Conservation (phyloP, 2,113 vertebrate species). For the Meleagris gallopavo region DNA sequence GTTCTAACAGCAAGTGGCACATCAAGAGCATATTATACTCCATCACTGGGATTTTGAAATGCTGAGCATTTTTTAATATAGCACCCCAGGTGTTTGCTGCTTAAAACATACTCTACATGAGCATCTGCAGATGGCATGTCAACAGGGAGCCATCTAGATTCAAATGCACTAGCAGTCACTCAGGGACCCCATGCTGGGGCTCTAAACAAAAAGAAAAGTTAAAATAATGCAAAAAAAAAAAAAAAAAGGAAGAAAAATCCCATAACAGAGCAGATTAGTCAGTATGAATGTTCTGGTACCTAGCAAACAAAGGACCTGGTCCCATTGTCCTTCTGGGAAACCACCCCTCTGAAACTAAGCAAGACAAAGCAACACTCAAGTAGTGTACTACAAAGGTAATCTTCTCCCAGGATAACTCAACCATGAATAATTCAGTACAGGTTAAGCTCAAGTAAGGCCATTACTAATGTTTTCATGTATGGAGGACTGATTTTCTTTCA, state of each 20-base stretch:
- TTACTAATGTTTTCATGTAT: conserved; percentile 47
- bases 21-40: conserved; percentile 56
- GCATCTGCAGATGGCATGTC: conserved; percentile 65
- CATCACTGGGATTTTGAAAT: conserved; percentile 60
- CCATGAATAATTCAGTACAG: conserved; percentile 35
- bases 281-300: background rate
- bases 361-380: background rate
- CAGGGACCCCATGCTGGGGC: background rate
- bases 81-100: conserved; percentile 64
- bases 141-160: conserved; percentile 56
- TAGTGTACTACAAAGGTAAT: background rate
- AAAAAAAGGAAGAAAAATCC: background rate
- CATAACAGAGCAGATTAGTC: background rate
- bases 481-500: conserved; percentile 46
- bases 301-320: background rate
- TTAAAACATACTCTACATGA: conserved; percentile 65
- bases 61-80: conserved; percentile 72
- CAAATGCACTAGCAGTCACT: conserved; percentile 38
- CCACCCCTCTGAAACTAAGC: background rate
- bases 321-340: background rate
- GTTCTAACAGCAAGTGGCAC: conserved; percentile 54
- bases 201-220: background rate
- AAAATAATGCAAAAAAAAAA: background rate
- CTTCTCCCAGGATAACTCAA: conserved; percentile 1
- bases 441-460: conserved; percentile 19